phyloP scores from a whole-genome alignment of 2,113 vertebrate genomes.

The Salvelinus fontinalis region DNA sequence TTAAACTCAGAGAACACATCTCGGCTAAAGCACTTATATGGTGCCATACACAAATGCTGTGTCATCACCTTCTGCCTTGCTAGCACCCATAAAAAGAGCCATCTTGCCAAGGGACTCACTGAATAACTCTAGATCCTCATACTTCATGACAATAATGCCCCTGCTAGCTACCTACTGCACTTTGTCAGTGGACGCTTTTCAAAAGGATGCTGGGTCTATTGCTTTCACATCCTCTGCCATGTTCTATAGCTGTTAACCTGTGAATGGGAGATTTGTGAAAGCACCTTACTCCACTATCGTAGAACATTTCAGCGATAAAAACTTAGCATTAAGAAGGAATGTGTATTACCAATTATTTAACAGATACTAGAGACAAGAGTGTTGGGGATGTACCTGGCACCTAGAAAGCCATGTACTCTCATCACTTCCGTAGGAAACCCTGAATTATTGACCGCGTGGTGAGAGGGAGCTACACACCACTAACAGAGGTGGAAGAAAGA shows the following conservation, averaged over 20 bases:
- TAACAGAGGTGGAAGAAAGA: conserved; percentile 3
- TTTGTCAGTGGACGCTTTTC: not conserved
- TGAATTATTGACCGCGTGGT: not conserved
- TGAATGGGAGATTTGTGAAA: conserved; percentile 1
- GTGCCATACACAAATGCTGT: conserved; percentile 47
- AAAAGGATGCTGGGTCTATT: not conserved
- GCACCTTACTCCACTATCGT: not conserved
- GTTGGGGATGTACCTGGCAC: not conserved
- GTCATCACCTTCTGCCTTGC: conserved; percentile 34
- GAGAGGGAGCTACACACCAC: not conserved
- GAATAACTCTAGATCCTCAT: not conserved
- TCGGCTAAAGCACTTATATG: conserved; percentile 14
- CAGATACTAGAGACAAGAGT: not conserved
- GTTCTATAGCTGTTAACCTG: not conserved
- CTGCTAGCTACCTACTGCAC: not conserved
- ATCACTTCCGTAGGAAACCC: not conserved
- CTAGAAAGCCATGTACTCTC: not conserved
- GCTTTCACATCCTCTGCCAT: not conserved
- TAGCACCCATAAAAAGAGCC: not conserved
- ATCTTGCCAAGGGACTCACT: not conserved
- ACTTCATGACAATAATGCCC: not conserved
- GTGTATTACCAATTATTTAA: conserved; percentile 2
- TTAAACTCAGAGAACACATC: conserved; percentile 40
- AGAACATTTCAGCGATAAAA: too few species aligned
- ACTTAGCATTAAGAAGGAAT: not conserved